Conservation (phyloP, 1,140 invertebrate genomes). For the Lepidostoma basale region DNA sequence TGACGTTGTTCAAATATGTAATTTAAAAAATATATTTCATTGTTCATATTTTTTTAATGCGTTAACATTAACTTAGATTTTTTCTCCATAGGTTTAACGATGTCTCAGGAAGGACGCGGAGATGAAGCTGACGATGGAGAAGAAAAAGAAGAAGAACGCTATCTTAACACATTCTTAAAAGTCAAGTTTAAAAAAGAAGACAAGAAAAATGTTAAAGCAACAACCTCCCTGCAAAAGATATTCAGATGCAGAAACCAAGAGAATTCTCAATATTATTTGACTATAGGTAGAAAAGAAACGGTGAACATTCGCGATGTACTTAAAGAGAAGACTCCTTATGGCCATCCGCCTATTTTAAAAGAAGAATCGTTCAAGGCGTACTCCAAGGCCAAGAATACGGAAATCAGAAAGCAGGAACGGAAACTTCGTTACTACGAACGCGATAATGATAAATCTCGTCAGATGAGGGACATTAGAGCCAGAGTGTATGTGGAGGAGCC, state of each 20-base stretch:
- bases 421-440: conserved; percentile 15
- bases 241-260: conserved; percentile 26
- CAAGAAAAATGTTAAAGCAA: conserved; percentile 9
- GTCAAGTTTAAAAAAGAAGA: neutral
- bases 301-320: conserved; percentile 5
- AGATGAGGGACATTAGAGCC: conserved; percentile 52
- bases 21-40: no score
- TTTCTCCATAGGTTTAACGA: no score
- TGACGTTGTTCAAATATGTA: no score
- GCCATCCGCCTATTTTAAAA: conserved; percentile 16
- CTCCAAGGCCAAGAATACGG: conserved; percentile 4
- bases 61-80: conserved; percentile 6
- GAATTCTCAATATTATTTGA: conserved; percentile 42
- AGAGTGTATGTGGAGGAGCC: conserved; percentile 48
- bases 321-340: conserved; percentile 22
- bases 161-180: conserved; percentile 23
- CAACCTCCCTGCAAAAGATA: conserved; percentile 33
- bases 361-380: conserved; percentile 26
- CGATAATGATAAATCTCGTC: conserved; percentile 12
- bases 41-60: neutral
- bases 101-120: neutral
- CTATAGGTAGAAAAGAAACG: conserved; percentile 3
- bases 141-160: conserved; percentile 1
- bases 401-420: neutral
- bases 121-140: neutral